Evolutionary conservation across 2,113 vertebrate species (phyloP), one percentile per base, ranked within the genome.

Genomic region (Aplodontia rufa): DNA sequence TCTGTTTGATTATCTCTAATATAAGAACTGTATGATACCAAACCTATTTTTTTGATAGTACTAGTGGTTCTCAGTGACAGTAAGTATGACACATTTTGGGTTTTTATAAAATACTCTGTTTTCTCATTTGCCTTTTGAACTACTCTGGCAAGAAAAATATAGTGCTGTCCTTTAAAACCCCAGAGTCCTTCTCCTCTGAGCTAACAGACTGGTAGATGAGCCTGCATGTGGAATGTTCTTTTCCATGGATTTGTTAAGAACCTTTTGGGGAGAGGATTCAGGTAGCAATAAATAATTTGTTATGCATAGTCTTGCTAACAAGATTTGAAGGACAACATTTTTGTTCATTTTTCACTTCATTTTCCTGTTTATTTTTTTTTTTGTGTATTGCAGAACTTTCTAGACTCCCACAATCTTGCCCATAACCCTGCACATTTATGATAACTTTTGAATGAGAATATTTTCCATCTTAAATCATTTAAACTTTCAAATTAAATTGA

Each of bases 251-350:
- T 85, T 85, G 26, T 81, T 87, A 37, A 95, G 12, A 37, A 26
- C 68, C 24, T 19, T 82, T 68, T 93, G 62, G 78, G 87, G 81
- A 97, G 35, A 89, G 92, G 96, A 97, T 93, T 98, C 90, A 86
- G 88, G 94, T 86, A 96, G 55, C 45, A 92, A 58, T 76, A 37
- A 62, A 84, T 5, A 80, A 35, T 85, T 82, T 11, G 55, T 83
- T 62, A 32, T 40, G 13, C 94, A 62, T 1, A 76, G 4, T 91
- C 84, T 96, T 66, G 30, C 0, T 93, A 97, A 81, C 20, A 90
- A 92, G 12, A 6, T 94, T 89, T 96, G 35, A 71, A 17, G 64
- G 16, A 64, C 88, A 84, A 53, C 35, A 68, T 3, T 0, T 24
- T 42, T 42, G 1, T 75, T 92, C 74, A 49, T 26, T 86, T 68